A percentile compares a stretch with the other conserved stretches of the same genome.
Conservation (phyloP, 2,888 invertebrate genomes). For the Protonemura montana region DNA sequence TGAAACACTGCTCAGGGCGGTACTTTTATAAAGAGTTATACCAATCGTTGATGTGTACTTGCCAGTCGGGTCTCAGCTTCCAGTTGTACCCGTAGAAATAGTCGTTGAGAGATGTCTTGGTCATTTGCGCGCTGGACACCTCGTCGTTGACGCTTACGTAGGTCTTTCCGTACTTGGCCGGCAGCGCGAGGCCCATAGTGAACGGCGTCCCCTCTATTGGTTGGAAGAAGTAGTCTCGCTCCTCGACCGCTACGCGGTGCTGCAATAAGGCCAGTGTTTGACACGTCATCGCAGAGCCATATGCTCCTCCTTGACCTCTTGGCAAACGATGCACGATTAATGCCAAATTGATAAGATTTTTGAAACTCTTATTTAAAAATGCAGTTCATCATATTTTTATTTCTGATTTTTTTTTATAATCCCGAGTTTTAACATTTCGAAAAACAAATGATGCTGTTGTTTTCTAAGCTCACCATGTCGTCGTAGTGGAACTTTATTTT, state of each 20-base stretch:
- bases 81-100: constrained; percentile 78
- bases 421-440: too few species aligned
- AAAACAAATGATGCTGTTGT: too few species aligned
- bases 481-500: constrained; percentile 85
- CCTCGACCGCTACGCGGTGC: constrained; percentile 81
- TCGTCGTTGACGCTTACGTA: constrained; percentile 78
- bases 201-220: constrained; percentile 86
- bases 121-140: constrained; percentile 35
- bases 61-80: constrained; percentile 88
- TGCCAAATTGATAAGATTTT: neutral
- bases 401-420: too few species aligned
- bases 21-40: too few species aligned
- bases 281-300: neutral
- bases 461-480: constrained; percentile 63
- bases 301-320: neutral
- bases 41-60: constrained; percentile 50
- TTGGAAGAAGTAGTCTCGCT: constrained; percentile 84
- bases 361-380: too few species aligned
- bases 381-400: too few species aligned
- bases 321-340: neutral
- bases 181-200: constrained; percentile 84
- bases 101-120: constrained; percentile 62
- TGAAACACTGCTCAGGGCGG: too few species aligned
- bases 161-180: constrained; percentile 79
- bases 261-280: constrained; percentile 51